A percentile compares a stretch with the other conserved stretches of the same genome.
These are phyloP conservation scores for Eleginops maclovinus DNA, from an alignment of 2,113 vertebrate genomes.

Conservation along the genomic window DNA sequence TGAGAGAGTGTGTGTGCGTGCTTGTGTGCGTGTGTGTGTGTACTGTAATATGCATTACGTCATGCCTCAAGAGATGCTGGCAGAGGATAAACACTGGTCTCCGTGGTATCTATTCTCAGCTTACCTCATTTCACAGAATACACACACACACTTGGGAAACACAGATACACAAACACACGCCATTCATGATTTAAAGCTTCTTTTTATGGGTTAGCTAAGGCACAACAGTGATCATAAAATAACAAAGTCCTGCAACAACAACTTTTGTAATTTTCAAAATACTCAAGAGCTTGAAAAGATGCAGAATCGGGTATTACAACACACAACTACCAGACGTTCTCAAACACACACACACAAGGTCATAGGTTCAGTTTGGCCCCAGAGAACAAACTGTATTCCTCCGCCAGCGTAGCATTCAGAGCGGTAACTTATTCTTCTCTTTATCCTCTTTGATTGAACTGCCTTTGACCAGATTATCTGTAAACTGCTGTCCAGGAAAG, in stretches of 20 bases:
- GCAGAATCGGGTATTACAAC: no score
- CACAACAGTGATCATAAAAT: background rate
- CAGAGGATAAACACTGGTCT: conserved; percentile 79
- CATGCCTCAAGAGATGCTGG: conserved; percentile 77
- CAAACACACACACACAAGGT: conserved; percentile 21
- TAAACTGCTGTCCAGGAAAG: conserved; percentile 68
- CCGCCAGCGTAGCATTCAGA: conserved; percentile 55
- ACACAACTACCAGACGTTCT: no score
- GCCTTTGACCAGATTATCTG: conserved; percentile 58
- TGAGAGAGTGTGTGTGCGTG: conserved; percentile 29
- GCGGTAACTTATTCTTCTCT: conserved; percentile 59
- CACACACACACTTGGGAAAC: conserved; percentile 13
- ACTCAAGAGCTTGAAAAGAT: no score
- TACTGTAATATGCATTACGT: conserved; percentile 73
- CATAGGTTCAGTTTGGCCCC: conserved; percentile 54
- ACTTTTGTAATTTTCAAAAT: background rate
- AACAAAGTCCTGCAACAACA: conserved; percentile 5
- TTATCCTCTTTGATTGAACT: conserved; percentile 53
- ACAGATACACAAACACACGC: conserved; percentile 11
- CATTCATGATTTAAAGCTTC: conserved; percentile 39
- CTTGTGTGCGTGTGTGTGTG: conserved; percentile 13
- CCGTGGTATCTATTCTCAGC: conserved; percentile 71
- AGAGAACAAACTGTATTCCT: conserved; percentile 23
- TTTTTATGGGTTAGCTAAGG: conserved; percentile 35
- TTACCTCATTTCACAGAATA: conserved; percentile 62